A percentile compares a stretch with the other conserved stretches of the same genome.
These are phyloP conservation scores for Hyla sarda DNA, from an alignment of 2,113 vertebrate genomes.

Conservation along the genomic window DNA sequence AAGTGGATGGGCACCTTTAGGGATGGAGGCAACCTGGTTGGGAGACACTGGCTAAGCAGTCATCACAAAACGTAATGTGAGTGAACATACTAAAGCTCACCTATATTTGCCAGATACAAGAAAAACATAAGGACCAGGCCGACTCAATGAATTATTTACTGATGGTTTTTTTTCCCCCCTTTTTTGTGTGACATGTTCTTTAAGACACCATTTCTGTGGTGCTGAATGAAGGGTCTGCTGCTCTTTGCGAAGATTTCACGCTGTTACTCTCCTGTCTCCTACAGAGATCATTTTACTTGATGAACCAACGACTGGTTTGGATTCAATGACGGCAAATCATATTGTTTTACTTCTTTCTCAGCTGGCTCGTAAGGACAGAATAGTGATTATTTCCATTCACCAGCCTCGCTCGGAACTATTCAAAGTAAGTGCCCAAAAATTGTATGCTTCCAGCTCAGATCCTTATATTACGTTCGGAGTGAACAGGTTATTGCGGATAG, in stretches of 20 bases:
- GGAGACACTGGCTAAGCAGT: too few relatives aligned
- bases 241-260: background rate
- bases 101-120: background rate
- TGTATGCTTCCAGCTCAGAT: background rate
- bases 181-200: background rate
- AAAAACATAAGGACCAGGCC: background rate
- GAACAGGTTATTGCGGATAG: background rate
- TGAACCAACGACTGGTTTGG: conserved; percentile 92
- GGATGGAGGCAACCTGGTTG: too few relatives aligned
- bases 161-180: background rate
- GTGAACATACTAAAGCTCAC: too few relatives aligned
- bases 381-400: conserved; percentile 93
- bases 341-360: conserved; percentile 84
- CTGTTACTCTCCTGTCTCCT: conserved; percentile 42
- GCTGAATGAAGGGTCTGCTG: background rate
- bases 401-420: conserved; percentile 96
- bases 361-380: conserved; percentile 83
- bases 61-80: too few relatives aligned
- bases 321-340: conserved; percentile 94
- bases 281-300: conserved; percentile 92
- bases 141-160: background rate
- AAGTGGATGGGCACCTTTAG: too few relatives aligned
- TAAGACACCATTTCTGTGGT: background rate
- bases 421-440: conserved; percentile 72
- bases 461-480: background rate